These are phyloP conservation scores for Orycteropus afer DNA, from an alignment of 2,113 vertebrate genomes.

Conservation along the genomic window DNA sequence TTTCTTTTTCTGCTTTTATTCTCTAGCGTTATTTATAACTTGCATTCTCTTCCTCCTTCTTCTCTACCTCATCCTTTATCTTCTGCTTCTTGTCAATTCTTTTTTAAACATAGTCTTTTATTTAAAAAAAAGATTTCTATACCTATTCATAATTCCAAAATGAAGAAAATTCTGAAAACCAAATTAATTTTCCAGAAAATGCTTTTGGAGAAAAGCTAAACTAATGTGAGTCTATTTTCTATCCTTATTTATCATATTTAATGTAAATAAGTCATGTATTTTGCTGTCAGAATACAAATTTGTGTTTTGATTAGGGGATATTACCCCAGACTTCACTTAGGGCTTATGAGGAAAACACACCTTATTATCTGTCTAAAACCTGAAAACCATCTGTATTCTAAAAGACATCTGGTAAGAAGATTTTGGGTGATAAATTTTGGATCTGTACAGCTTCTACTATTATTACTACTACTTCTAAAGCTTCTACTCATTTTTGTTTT, in stretches of 20 bases:
- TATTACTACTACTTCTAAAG: neutral
- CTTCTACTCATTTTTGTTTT: neutral
- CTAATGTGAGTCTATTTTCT: neutral
- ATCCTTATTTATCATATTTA: neutral
- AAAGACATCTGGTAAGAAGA: neutral
- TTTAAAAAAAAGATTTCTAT: neutral
- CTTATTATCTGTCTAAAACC: neutral
- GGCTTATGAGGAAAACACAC: neutral
- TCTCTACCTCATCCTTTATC: neutral
- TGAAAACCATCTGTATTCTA: neutral
- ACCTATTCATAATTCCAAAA: neutral
- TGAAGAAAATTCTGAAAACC: neutral
- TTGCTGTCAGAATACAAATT: neutral
- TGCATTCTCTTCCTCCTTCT: neutral
- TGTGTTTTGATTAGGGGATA: neutral
- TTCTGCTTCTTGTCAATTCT: too few relatives aligned
- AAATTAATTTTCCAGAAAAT: neutral
- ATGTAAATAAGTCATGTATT: neutral
- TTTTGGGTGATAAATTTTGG: neutral
- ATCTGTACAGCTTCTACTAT: neutral
- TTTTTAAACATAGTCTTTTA: neutral
- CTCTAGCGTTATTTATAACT: neutral
- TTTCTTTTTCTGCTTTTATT: neutral
- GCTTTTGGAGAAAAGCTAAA: neutral
- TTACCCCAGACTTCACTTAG: neutral